Conservation (phyloP, 2,797 vertebrate species). For the Rhinogobio ventralis region DNA sequence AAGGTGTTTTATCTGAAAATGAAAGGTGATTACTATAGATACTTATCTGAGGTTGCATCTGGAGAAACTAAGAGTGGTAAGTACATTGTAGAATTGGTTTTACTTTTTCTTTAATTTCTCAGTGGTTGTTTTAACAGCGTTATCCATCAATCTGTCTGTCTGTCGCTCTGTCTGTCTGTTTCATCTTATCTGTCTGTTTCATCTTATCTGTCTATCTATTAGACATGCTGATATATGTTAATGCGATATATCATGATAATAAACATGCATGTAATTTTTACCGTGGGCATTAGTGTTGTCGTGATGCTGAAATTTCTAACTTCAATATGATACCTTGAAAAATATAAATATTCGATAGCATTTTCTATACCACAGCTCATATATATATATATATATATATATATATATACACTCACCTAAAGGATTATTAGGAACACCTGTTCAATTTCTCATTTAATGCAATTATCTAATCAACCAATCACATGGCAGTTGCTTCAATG, state of each 20-base stretch:
- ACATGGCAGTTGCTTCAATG: too few species aligned
- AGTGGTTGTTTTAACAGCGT: background rate
- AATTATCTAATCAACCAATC: too few species aligned
- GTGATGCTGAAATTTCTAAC: too few species aligned
- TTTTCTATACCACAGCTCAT: too few species aligned
- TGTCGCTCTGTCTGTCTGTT: background rate
- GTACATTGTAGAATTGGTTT: slow-evolving; percentile 59
- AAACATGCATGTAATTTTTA: background rate
- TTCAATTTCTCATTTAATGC: too few species aligned
- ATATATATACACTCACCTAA: too few species aligned
- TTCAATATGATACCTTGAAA: too few species aligned
- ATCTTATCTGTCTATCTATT: background rate
- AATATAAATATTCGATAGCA: too few species aligned
- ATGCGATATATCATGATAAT: background rate
- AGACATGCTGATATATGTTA: background rate
- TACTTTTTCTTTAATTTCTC: background rate
- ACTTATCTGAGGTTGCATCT: slow-evolving; percentile 97
- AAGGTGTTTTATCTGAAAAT: slow-evolving; percentile 99
- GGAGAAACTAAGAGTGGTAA: slow-evolving; percentile 93
- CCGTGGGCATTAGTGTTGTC: background rate
- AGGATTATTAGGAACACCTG: too few species aligned
- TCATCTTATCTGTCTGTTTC: background rate
- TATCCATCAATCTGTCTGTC: background rate
- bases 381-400: too few species aligned
- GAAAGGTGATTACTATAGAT: slow-evolving; percentile 99